Conservation (phyloP, 2,888 invertebrate genomes). For the Agrotis puta region DNA sequence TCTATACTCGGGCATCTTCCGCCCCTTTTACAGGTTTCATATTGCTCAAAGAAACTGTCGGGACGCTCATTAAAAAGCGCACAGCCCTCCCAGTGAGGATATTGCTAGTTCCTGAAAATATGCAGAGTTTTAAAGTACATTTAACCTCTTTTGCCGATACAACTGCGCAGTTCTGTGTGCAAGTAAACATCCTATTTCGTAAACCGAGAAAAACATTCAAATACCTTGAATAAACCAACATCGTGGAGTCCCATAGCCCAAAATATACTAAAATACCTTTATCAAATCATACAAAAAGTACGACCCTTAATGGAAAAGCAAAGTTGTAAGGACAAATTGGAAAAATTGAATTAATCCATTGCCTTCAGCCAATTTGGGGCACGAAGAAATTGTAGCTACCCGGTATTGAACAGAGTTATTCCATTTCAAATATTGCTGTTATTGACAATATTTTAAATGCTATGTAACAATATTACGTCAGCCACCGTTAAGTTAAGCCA, state of each 20-base stretch:
- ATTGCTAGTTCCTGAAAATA: conserved; percentile 37
- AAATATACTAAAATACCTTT: conserved; percentile 13
- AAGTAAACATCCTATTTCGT: neutral
- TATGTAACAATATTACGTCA: conserved; percentile 12
- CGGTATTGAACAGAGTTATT: conserved; percentile 37
- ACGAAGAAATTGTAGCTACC: conserved; percentile 39
- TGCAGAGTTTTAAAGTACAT: conserved; percentile 9
- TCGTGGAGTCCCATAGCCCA: neutral
- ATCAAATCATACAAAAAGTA: conserved; percentile 31
- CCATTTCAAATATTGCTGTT: conserved; percentile 22
- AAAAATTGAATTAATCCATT: conserved; percentile 58
- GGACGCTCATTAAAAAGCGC: conserved; percentile 47
- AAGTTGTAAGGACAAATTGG: conserved; percentile 57
- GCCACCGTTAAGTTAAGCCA: too few species aligned
- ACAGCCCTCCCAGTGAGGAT: conserved; percentile 30
- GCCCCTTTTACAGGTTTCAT: conserved; percentile 40
- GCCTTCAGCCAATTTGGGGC: conserved; percentile 44
- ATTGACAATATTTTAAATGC: conserved; percentile 12
- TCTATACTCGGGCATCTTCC: conserved; percentile 29
- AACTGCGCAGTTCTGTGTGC: conserved; percentile 2
- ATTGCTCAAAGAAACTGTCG: conserved; percentile 52
- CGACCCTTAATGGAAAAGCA: conserved; percentile 48
- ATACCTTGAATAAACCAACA: neutral
- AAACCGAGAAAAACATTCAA: neutral
- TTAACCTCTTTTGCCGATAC: neutral